Evolutionary conservation across 2,113 vertebrate genomes (phyloP), one percentile per base, ranked within the genome.

Genomic region (Entelurus aequoreus): DNA sequence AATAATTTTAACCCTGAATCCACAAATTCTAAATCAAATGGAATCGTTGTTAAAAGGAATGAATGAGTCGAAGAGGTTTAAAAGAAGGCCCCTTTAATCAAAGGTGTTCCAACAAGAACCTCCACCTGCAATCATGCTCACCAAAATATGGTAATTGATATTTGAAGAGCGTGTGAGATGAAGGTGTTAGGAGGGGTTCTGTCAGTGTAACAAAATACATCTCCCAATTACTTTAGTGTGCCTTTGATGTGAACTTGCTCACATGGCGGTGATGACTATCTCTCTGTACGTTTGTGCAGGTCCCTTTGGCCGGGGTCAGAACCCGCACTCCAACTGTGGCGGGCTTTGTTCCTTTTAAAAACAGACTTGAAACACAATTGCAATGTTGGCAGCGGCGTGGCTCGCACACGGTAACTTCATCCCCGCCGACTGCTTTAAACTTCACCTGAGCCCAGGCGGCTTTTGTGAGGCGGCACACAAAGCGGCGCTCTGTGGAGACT

Each of bases 221-320:
- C 68, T 80, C 60, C n/a, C 75, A 68, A 63, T 73, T 64, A 69
- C 74, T 72, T 77, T 83, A 80, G 80, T 71, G 69, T 47, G 48
- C 12, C 76, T 88, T 81, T 88, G 77, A 88, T 84, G 54, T 56
- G 55, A 77, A 86, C 88, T 88, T 89, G 82, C 65, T 90, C 91
- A 90, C 89, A 89, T 77, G 78, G 82, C 52, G 52, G 21, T 37
- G 64, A 53, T 79, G 77, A 88, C 75, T 55, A 85, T 80, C 78
- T 73, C 65, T 62, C 69, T 67, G 83, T 82, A 82, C 84, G 84
- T 82, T 82, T 87, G 71, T 59, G 62, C 77, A 64, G 74, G 16
- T 69, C 65, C 65, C 73, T 72, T 81, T 78, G 50, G 76, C 70
- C 79, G 70, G 48, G 58, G 13, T 64, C 79, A 51, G 74, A 51